Conservation (phyloP, 2,797 vertebrate genomes). For the Enteromius argenteus region DNA sequence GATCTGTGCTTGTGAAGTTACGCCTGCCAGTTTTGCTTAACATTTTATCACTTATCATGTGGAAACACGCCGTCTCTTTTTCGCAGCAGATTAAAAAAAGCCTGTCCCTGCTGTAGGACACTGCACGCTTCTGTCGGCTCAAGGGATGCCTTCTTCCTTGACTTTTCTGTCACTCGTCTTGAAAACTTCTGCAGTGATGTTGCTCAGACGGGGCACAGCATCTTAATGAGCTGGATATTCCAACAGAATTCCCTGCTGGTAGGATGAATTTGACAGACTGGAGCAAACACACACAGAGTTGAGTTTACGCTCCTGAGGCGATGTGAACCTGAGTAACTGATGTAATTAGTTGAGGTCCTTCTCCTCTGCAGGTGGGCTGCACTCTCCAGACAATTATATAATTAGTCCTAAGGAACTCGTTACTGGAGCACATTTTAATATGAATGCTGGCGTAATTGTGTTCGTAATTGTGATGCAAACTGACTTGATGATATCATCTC, state of each 20-base stretch:
- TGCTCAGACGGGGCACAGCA: background rate
- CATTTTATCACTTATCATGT: conserved; percentile 45
- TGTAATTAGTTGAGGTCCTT: conserved; percentile 52
- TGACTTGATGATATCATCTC: conserved; percentile 19
- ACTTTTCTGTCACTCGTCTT: conserved; percentile 26
- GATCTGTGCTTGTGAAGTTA: conserved; percentile 30
- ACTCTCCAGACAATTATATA: conserved; percentile 44
- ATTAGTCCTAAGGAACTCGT: conserved; percentile 53
- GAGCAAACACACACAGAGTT: conserved; percentile 43
- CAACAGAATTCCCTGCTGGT: conserved; percentile 1
- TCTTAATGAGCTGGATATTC: conserved; percentile 19
- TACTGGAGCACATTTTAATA: conserved; percentile 13
- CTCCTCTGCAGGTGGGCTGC: conserved; percentile 58
- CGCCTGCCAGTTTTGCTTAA: conserved; percentile 39
- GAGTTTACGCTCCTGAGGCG: conserved; percentile 6
- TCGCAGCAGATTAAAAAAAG: conserved; percentile 31
- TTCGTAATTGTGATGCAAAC: conserved; percentile 22
- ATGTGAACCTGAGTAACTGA: conserved; percentile 39
- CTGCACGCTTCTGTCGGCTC: conserved; percentile 18
- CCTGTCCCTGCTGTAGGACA: conserved; percentile 6
- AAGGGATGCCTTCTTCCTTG: conserved; percentile 30
- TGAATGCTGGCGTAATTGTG: conserved; percentile 18
- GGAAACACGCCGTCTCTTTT: conserved; percentile 12
- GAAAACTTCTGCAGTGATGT: conserved; percentile 27
- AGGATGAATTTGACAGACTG: conserved; percentile 18